Conservation (phyloP, 2,888 invertebrate species). For the Drepanosiphum platanoidis region DNA sequence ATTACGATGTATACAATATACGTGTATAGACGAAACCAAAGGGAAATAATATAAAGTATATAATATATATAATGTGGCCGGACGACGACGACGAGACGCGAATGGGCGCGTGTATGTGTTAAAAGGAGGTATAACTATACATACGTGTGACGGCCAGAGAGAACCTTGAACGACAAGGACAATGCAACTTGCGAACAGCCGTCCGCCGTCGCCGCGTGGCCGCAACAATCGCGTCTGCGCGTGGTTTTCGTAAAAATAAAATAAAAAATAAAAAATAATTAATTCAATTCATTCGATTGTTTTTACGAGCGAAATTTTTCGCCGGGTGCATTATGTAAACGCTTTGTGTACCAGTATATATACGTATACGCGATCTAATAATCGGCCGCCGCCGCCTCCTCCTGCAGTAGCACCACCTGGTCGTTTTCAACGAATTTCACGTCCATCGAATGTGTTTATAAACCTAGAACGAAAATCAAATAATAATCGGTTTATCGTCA, state of each 20-base stretch:
- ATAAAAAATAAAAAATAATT: too few relatives aligned
- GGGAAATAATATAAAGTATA: neutral
- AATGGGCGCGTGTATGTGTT: neutral
- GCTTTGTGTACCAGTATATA: too few relatives aligned
- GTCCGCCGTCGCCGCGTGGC: neutral
- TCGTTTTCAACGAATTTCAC: neutral
- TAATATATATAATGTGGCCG: neutral
- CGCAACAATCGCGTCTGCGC: neutral
- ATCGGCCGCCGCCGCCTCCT: neutral
- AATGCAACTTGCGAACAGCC: slow-evolving; percentile 31
- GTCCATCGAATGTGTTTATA: too few relatives aligned
- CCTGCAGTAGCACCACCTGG: too few relatives aligned
- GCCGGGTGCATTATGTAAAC: neutral
- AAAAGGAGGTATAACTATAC: neutral
- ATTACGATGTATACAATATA: neutral
- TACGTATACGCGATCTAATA: neutral
- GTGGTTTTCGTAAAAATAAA: neutral
- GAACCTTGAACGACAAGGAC: slow-evolving; percentile 50
- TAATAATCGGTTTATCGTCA: neutral
- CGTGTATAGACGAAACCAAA: neutral
- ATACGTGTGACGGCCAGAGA: neutral
- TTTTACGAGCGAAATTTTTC: neutral
- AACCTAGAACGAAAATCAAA: too few relatives aligned
- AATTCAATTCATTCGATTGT: neutral
- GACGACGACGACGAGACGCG: slow-evolving; percentile 1